phyloP scores from a whole-genome alignment of 2,888 invertebrate genomes.

The Tetropium fuscum region DNA sequence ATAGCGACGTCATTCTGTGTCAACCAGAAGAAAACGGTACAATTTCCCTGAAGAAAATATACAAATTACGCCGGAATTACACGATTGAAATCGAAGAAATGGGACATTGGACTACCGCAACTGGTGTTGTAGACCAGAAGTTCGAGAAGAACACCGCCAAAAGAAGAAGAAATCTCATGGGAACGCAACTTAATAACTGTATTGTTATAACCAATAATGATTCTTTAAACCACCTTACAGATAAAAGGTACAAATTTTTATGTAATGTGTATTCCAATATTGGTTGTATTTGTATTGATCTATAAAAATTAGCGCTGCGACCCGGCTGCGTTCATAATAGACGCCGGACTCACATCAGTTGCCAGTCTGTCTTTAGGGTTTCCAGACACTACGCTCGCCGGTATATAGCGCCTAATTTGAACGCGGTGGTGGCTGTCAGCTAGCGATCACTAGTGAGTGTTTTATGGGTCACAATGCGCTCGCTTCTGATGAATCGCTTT shows the following conservation, averaged over 20 bases:
- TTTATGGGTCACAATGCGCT: too few relatives aligned
- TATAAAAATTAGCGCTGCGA: too few relatives aligned
- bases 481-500: too few relatives aligned
- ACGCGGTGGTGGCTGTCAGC: too few relatives aligned
- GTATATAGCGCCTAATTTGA: too few relatives aligned
- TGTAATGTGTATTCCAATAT: too few relatives aligned
- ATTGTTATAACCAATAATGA: slow-evolving; percentile 73
- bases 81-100: slow-evolving; percentile 49
- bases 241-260: slow-evolving; percentile 67
- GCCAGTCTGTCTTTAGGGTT: too few relatives aligned
- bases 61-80: slow-evolving; percentile 43
- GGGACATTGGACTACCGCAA: slow-evolving; percentile 48
- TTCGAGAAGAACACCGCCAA: slow-evolving; percentile 51
- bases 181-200: slow-evolving; percentile 68
- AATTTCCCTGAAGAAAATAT: slow-evolving; percentile 48
- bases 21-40: slow-evolving; percentile 58
- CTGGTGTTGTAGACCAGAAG: slow-evolving; percentile 31
- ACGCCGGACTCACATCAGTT: too few relatives aligned
- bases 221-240: slow-evolving; percentile 71
- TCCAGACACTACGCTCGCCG: too few relatives aligned
- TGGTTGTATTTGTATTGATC: too few relatives aligned
- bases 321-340: too few relatives aligned
- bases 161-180: slow-evolving; percentile 67
- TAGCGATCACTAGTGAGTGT: too few relatives aligned
- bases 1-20: slow-evolving; percentile 69